These are phyloP conservation scores for Callospermophilus lateralis DNA, from an alignment of 2,113 vertebrate genomes.

Conservation along the genomic window DNA sequence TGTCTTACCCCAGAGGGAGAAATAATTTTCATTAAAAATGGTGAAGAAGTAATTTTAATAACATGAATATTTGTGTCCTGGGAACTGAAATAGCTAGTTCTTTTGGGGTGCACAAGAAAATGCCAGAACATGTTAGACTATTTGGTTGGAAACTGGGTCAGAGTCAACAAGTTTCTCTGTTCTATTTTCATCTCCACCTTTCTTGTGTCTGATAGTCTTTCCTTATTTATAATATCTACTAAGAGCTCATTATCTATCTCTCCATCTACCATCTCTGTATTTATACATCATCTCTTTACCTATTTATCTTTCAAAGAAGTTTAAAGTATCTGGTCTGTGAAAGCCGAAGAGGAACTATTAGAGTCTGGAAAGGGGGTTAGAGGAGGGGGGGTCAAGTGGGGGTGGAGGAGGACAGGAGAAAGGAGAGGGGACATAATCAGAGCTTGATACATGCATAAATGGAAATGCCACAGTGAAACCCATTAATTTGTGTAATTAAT, in stretches of 20 bases:
- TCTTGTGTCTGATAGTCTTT: background rate
- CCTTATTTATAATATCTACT: background rate
- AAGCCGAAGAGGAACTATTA: too few relatives aligned
- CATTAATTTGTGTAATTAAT: too few relatives aligned
- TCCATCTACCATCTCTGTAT: background rate
- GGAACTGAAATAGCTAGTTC: background rate
- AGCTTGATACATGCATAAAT: too few relatives aligned
- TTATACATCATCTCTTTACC: background rate
- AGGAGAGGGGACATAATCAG: too few relatives aligned
- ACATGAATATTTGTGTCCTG: background rate
- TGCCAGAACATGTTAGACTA: background rate
- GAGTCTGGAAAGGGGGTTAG: too few relatives aligned
- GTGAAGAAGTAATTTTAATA: slow-evolving; percentile 22
- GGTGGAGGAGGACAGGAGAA: too few relatives aligned
- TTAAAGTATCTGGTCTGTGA: background rate
- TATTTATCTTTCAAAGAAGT: background rate
- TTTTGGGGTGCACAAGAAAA: slow-evolving; percentile 16
- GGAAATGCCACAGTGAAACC: too few relatives aligned
- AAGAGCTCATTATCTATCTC: background rate
- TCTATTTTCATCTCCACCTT: background rate
- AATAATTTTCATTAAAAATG: background rate
- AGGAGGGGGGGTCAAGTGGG: too few relatives aligned
- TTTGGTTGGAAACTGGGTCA: background rate
- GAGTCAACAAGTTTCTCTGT: background rate
- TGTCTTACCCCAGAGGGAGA: slow-evolving; percentile 1